Percentiles rank a stretch among this genome's conserved stretches.
Evolutionary conservation across 1,140 invertebrate species (phyloP).

Genomic region (Vollenhovia emeryi): DNA sequence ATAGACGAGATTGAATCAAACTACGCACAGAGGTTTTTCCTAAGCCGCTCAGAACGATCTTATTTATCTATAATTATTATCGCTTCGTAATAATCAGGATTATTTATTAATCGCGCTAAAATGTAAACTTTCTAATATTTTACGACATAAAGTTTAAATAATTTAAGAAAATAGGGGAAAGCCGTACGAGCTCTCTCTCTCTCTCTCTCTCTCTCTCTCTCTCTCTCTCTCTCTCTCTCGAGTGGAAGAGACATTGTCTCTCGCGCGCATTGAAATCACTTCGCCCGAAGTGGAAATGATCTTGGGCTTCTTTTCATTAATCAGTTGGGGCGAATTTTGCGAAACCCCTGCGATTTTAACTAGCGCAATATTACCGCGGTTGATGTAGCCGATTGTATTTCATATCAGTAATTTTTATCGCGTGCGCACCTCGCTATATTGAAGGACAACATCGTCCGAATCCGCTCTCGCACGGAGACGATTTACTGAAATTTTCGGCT

Average conservation of each 20-base stretch:
- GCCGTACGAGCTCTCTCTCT: background rate
- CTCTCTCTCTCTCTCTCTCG: no score
- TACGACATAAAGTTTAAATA: background rate
- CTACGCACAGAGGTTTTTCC: background rate
- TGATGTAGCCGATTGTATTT: background rate
- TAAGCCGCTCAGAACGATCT: background rate
- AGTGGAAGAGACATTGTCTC: background rate
- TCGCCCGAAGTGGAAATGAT: background rate
- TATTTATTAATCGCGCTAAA: background rate
- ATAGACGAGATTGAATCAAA: background rate
- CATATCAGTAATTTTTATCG: background rate
- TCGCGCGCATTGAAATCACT: background rate
- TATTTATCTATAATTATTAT: background rate
- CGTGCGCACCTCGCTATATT: background rate
- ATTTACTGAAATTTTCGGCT: background rate
- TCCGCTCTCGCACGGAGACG: background rate
- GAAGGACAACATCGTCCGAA: background rate
- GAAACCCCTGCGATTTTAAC: background rate
- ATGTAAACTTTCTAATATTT: background rate
- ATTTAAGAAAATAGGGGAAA: constrained; percentile 13
- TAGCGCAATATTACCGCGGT: background rate
- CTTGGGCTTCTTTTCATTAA: background rate
- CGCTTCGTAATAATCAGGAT: background rate
- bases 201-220: no score
- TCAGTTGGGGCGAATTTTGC: background rate